Conservation (phyloP, 2,888 invertebrate genomes). For the Sceliomorpha sp. region DNA sequence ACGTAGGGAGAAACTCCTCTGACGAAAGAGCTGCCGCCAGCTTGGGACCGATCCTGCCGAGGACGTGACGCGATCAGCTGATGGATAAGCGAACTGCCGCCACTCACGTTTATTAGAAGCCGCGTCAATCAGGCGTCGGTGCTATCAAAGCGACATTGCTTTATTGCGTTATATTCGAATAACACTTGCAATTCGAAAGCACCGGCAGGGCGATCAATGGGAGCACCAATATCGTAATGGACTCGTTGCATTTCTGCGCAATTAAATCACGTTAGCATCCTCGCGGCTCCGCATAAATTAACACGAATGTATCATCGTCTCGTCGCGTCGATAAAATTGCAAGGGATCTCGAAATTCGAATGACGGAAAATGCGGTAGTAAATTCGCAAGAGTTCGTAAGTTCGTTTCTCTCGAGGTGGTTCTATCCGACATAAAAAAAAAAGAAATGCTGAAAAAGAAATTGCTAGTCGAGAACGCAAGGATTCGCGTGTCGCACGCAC, state of each 20-base stretch:
- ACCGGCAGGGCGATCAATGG: no score
- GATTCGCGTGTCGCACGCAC: neutral
- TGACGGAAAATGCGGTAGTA: no score
- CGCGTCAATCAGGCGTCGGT: neutral
- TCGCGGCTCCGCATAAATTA: no score
- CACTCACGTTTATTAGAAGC: conserved; percentile 4
- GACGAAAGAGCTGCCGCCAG: neutral
- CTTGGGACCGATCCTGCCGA: neutral
- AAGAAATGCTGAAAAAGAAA: no score
- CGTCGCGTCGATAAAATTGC: no score
- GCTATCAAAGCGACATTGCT: neutral
- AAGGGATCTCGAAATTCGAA: no score
- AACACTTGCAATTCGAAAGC: neutral
- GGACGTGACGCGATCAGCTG: neutral
- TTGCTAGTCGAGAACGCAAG: no score
- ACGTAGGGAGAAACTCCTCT: no score
- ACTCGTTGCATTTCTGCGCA: neutral
- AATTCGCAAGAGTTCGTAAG: no score
- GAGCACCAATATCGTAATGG: conserved; percentile 4
- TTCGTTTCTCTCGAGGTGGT: no score
- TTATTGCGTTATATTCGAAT: neutral
- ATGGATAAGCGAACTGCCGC: neutral
- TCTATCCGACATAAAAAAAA: no score
- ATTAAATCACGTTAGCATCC: conserved; percentile 9
- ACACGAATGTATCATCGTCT: no score